Base-by-base conservation (phyloP, 2,797 vertebrate species). In the Sandelia bainsii region DNA sequence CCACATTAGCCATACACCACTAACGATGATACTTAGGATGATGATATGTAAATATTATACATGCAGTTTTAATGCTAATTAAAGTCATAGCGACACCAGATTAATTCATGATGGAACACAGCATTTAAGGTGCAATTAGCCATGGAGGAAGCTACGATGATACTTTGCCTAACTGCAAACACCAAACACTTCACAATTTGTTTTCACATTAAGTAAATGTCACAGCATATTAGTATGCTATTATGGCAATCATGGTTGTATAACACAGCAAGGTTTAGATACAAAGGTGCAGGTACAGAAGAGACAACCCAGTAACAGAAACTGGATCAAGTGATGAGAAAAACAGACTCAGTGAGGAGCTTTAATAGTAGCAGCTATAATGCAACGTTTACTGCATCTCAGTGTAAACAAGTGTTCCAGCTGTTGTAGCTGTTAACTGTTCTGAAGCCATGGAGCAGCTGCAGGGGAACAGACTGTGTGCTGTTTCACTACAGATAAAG, bases 101-200 rank as follows among this genome's bases (percentile, higher is more conserved):
- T 92, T 83, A 90, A 93, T 91, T 91, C 80, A 85, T 57, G 46
- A 78, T 68, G 68, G 78, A 82, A 88, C 81, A 86, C 27, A 64
- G 79, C 83, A 84, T 92, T 92, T 87, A 87, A 87, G 81, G 75
- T 86, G 90, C 85, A 94, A 94, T 93, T 92, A 93, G 82, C 87
- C 88, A 85, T 75, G 85, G 81, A 80, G 72, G 75, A 64, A 22
- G 77, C 72, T 69, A 66, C 53, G 54, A 69, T 46, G 53, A 86
- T 79, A 87, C 73, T 88, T 88, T 63, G 78, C 80, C 75, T 75
- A 77, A 82, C 75, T 81, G 75, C 80, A 82, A 88, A 85, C 79
- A 76, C 82, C 78, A 88, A 90, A 87, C 87, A 85, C 72, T 86
- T 80, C 37, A 69, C 82, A 81, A 79, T 89, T 88, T 89, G 75